Evolutionary conservation across 2,888 invertebrate genomes (phyloP), one percentile per base, ranked within the genome.

Genomic region (Lasioglossum marginatum): DNA sequence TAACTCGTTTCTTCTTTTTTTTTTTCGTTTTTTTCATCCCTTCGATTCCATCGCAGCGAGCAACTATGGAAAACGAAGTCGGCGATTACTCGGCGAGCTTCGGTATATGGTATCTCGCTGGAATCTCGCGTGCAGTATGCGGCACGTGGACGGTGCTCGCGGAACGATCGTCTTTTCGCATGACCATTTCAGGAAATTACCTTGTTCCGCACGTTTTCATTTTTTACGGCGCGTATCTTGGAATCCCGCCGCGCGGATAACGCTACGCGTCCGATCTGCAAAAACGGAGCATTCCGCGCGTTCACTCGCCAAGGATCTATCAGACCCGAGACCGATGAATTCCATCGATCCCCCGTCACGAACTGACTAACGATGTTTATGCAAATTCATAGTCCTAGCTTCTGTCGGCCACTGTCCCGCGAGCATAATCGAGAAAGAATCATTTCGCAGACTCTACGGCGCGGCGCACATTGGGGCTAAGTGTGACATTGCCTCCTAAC

Each of bases 151-250:
- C 52, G 84, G 63, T 60, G 72, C 72, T 45, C 73, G 60, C 37
- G 19, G 60, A 31, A 74, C 80, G 77, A 78, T 86, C 84, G 80
- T 84, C 84, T 75, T 63, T 84, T 84, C 77, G 75, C 85, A 84
- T 86, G 86, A 86, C 86, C 86, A 86, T 86, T 80, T 84, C 84
- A 81, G 86, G 84, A 78, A 86, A 84, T 84, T 84, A 78, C 84
- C 79, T 81, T 86, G 77, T 84, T 78, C 80, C 84, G 86, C 84
- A 78, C 86, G 80, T 86, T 85, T 86, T 84, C 82, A 86, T 84
- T 84, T 86, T 84, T 86, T 86, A 81, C 84, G 77, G 71, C 14
- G 34, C 14, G 43, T 66, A 78, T 71, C 83, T 83, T 80, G 85
- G 83, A 85, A 85, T 85, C 70, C 70, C 43, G 45, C 37, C 19